A percentile compares a stretch with the other conserved stretches of the same genome.
These are phyloP conservation scores for Ceriagrion tenellum DNA, from an alignment of 2,888 invertebrate species.

Conservation along the genomic window DNA sequence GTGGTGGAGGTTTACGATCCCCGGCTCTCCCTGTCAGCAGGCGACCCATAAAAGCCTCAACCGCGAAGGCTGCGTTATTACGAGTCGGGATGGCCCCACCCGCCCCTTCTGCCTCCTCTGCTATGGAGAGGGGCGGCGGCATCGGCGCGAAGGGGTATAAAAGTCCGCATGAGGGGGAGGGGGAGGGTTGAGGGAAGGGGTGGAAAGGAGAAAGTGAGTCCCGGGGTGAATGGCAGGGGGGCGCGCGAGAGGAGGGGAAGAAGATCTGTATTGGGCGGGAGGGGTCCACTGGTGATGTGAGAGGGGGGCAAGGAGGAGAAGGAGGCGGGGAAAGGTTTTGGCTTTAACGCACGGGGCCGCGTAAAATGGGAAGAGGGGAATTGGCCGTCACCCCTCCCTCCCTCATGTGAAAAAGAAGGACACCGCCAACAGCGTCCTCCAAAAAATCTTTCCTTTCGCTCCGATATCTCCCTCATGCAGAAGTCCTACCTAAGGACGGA, in stretches of 20 bases:
- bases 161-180: constrained; percentile 37
- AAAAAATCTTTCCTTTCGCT: neutral
- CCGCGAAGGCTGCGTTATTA: constrained; percentile 63
- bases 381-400: neutral
- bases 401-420: neutral
- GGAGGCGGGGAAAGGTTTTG: neutral
- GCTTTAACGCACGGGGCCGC: neutral
- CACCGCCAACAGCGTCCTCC: neutral
- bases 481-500: neutral
- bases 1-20: constrained; percentile 63
- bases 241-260: neutral
- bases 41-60: constrained; percentile 64
- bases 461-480: constrained; percentile 61
- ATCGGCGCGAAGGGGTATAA: constrained; percentile 23
- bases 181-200: neutral
- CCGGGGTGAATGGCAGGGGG: neutral
- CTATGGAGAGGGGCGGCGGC: neutral
- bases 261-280: neutral
- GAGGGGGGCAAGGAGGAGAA: neutral
- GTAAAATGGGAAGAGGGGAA: neutral
- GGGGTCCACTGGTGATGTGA: neutral
- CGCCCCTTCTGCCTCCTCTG: neutral
- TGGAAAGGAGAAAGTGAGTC: neutral
- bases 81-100: constrained; percentile 49
- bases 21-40: constrained; percentile 61